phyloP scores from a whole-genome alignment of 2,113 vertebrate species.

The Cyanoliseus patagonus region DNA sequence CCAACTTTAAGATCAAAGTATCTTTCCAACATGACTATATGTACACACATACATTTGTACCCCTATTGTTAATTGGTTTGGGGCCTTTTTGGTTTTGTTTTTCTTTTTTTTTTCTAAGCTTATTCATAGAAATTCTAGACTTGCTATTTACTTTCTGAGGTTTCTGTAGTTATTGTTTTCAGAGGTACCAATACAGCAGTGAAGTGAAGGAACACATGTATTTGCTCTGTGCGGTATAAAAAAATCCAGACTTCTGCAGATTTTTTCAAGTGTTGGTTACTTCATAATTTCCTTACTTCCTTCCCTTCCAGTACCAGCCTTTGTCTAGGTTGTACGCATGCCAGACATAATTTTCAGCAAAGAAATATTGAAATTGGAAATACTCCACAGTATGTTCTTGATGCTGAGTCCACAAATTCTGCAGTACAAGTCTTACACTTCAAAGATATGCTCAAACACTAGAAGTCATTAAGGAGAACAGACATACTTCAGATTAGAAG shows the following conservation, averaged over 20 bases:
- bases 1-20: not conserved
- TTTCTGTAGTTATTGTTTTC: slow-evolving; percentile 37
- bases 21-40: not conserved
- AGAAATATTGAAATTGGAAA: slow-evolving; percentile 33
- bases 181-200: not conserved
- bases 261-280: slow-evolving; percentile 38
- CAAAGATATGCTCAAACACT: not conserved
- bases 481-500: not conserved
- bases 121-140: slow-evolving; percentile 26
- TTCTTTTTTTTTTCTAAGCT: not conserved
- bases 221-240: not conserved
- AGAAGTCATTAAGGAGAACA: not conserved
- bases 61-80: not conserved
- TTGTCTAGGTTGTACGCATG: slow-evolving; percentile 20
- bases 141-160: slow-evolving; percentile 19
- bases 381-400: not conserved
- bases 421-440: not conserved
- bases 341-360: slow-evolving; percentile 49
- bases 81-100: fast-evolving
- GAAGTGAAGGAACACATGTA: not conserved
- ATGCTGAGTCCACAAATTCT: slow-evolving; percentile 23
- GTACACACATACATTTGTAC: fast-evolving
- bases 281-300: slow-evolving; percentile 31
- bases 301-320: not conserved
- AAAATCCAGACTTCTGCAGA: slow-evolving; percentile 44